phyloP scores from a whole-genome alignment of 2,888 invertebrate genomes.

The Dione juno region DNA sequence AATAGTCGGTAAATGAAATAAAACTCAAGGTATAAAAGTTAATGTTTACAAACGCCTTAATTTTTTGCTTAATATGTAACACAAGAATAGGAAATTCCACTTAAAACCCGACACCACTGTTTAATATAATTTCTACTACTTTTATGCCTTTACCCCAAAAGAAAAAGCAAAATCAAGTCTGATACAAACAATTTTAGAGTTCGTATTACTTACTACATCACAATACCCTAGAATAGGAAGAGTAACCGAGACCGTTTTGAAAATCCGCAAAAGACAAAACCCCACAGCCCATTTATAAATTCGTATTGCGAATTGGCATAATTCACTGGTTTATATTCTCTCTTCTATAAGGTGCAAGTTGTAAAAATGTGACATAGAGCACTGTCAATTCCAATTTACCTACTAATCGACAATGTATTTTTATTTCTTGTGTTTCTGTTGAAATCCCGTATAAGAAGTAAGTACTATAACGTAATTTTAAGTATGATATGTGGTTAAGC shows the following conservation, averaged over 20 bases:
- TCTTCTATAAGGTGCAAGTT: too few relatives aligned
- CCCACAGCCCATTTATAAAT: constrained; percentile 19
- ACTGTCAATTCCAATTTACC: too few relatives aligned
- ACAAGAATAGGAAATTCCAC: background rate
- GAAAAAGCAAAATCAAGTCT: constrained; percentile 4
- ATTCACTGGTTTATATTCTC: constrained; percentile 19
- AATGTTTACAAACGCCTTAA: background rate
- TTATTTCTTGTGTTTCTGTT: too few relatives aligned
- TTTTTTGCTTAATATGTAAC: background rate
- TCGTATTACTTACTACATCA: background rate
- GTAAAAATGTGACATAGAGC: background rate
- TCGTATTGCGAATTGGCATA: constrained; percentile 21
- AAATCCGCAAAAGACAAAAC: constrained; percentile 3
- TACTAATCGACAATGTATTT: too few relatives aligned
- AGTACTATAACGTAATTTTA: too few relatives aligned
- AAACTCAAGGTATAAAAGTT: background rate
- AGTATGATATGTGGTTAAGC: too few relatives aligned
- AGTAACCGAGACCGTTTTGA: background rate
- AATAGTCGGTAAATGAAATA: background rate
- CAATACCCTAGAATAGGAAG: constrained; percentile 1
- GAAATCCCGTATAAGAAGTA: too few relatives aligned
- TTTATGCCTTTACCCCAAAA: constrained; percentile 4
- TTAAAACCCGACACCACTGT: constrained; percentile 3
- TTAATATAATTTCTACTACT: background rate
- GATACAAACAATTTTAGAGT: background rate